Conservation (phyloP, 2,113 vertebrate genomes). For the Malaclemys terrapin region DNA sequence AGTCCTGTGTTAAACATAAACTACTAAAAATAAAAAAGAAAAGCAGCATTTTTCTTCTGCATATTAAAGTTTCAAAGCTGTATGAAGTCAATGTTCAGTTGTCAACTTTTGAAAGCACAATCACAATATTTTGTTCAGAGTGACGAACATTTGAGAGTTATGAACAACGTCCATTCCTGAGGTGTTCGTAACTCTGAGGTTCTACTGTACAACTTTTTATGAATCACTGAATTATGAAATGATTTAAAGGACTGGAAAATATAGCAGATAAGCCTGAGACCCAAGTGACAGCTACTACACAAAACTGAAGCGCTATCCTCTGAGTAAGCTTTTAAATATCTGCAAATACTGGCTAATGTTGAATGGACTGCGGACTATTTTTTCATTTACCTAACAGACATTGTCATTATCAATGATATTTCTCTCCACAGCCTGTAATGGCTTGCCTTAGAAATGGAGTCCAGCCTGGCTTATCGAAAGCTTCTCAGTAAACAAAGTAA, state of each 20-base stretch:
- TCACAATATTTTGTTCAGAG: too few relatives aligned
- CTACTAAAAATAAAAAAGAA: too few relatives aligned
- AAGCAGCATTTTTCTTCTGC: too few relatives aligned
- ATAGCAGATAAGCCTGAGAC: not conserved
- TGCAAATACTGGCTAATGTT: conserved; percentile 30
- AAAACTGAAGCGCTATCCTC: not conserved
- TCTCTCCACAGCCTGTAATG: conserved; percentile 2
- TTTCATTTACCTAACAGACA: conserved; percentile 19
- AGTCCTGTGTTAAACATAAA: too few relatives aligned
- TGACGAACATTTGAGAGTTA: too few relatives aligned
- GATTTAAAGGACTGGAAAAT: rapidly evolving
- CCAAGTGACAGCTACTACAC: not conserved
- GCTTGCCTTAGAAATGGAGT: not conserved
- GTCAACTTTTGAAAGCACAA: too few relatives aligned
- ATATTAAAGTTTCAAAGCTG: too few relatives aligned
- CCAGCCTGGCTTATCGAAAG: conserved; percentile 33
- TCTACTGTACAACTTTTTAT: not conserved
- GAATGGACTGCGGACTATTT: not conserved
- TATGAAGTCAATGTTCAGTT: too few relatives aligned
- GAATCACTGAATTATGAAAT: not conserved
- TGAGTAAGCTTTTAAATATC: not conserved
- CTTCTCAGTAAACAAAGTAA: conserved; percentile 59
- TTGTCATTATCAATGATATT: not conserved
- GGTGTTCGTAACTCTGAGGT: too few relatives aligned
- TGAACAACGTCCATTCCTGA: too few relatives aligned